phyloP scores from a whole-genome alignment of 2,797 vertebrate genomes.

The Falco peregrinus region DNA sequence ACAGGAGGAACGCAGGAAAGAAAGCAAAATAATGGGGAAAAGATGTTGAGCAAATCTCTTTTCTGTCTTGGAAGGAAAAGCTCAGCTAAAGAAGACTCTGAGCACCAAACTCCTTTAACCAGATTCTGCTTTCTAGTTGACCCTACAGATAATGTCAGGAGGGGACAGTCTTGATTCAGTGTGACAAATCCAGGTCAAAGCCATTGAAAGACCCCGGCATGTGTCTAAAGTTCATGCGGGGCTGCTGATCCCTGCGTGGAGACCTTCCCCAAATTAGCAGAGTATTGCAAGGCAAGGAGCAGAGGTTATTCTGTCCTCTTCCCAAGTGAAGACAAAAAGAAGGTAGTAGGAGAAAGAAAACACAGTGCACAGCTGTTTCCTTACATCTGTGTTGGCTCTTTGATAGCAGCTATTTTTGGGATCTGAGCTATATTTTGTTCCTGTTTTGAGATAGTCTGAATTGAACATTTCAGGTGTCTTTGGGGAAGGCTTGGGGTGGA shows the following conservation, averaged over 20 bases:
- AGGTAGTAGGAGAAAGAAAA: neutral
- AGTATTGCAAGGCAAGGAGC: neutral
- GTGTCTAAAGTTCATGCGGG: neutral
- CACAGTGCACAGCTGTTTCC: neutral
- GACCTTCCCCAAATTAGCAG: neutral
- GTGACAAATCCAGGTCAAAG: neutral
- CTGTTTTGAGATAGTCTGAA: neutral
- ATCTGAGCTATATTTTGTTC: constrained; percentile 9
- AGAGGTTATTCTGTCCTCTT: neutral
- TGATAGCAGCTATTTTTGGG: neutral
- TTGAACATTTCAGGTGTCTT: neutral
- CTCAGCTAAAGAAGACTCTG: neutral
- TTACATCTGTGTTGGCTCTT: neutral
- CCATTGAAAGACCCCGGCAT: neutral
- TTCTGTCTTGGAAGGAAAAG: neutral
- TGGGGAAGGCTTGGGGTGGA: neutral
- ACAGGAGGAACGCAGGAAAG: neutral
- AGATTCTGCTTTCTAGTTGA: neutral
- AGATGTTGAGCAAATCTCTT: neutral
- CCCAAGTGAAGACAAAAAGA: neutral
- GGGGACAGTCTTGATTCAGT: neutral
- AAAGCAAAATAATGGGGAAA: neutral
- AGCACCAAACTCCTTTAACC: neutral
- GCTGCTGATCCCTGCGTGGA: neutral
- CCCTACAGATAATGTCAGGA: neutral